phyloP scores from a whole-genome alignment of 2,888 invertebrate genomes.

The Pachydiplax longipennis region DNA sequence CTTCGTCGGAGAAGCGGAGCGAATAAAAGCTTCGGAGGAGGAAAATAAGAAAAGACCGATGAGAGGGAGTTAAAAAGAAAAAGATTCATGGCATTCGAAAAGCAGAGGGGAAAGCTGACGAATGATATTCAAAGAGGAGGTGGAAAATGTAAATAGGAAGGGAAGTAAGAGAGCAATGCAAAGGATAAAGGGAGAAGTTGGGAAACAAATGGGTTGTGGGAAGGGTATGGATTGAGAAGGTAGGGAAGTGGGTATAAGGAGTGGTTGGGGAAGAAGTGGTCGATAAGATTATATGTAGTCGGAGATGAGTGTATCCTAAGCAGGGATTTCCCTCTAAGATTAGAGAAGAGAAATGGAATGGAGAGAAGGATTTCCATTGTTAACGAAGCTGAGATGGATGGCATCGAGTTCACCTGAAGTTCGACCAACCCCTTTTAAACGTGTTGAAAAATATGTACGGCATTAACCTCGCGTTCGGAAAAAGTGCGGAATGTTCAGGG shows the following conservation, averaged over 20 bases:
- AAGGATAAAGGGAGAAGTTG: not conserved
- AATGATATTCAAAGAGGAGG: not conserved
- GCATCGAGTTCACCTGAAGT: not conserved
- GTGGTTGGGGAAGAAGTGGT: not conserved
- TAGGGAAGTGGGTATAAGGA: not conserved
- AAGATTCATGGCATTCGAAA: not conserved
- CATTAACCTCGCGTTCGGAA: not conserved
- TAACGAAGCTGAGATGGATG: slow-evolving; percentile 36
- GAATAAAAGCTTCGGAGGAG: not conserved
- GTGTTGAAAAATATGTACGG: not conserved
- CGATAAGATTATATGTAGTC: slow-evolving; percentile 38
- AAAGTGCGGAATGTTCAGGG: not conserved
- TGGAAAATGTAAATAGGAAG: not conserved
- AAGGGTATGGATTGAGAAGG: not conserved
- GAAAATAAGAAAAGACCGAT: not conserved
- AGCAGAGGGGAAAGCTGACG: not conserved
- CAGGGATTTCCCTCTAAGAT: slow-evolving; percentile 16
- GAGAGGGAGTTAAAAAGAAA: not conserved
- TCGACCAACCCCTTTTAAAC: not conserved
- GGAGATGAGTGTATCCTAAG: slow-evolving; percentile 26
- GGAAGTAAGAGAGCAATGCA: not conserved
- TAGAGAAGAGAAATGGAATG: slow-evolving; percentile 34
- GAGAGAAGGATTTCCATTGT: slow-evolving; percentile 35
- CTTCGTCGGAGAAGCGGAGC: not conserved
- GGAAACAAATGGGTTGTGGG: not conserved